Evolutionary conservation across 2,888 invertebrate species (phyloP), one percentile per base, ranked within the genome.

Genomic region (Sphaerophoria rueppellii): DNA sequence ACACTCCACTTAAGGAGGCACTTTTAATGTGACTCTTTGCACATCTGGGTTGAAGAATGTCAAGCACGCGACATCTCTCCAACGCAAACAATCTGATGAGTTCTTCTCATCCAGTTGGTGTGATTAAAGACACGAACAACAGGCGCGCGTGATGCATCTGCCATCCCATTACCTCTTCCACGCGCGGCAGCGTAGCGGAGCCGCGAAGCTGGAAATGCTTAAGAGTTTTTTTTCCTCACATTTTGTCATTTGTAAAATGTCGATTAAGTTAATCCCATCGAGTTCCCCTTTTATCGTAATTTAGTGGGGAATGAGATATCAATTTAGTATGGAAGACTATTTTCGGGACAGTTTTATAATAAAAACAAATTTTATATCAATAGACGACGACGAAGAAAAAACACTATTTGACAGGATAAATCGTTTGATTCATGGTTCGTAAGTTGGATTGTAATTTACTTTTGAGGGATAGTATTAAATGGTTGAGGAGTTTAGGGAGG

Each of bases 1-100:
- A 73, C 75, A 55, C 82, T 80, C 80, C 83, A 83, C 80, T 83
- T 83, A 83, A 83, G 80, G 75, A 71, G 80, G 40, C 75, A 72
- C 83, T 83, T 75, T 80, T 69, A 76, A 72, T 75, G 80, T 72
- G 71, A 70, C 71, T 57, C 75, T 34, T 46, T 40, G 32, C 70
- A 67, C 60, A 79, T 79, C 73, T 74, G 78, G 67, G 43, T 43
- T 81, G 72, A 63, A 61, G 69, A 70, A 69, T 71, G 82, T 50
- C 9, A 61, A 69, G 58, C 82, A 78, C 78, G 78, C 71, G 82
- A 16, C 74, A 67, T 71, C 67, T 67, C n/a, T 9, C 9, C 9
- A 6, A 7, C 40, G 9, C 43, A 12, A 43, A 24, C 12, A 11
- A 16, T 11, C 35, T 65, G 37, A 32, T 4, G 50, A 12, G 5